Evolutionary conservation across 1,140 invertebrate species (phyloP).

Genomic region (Leguminivora glycinivorella): DNA sequence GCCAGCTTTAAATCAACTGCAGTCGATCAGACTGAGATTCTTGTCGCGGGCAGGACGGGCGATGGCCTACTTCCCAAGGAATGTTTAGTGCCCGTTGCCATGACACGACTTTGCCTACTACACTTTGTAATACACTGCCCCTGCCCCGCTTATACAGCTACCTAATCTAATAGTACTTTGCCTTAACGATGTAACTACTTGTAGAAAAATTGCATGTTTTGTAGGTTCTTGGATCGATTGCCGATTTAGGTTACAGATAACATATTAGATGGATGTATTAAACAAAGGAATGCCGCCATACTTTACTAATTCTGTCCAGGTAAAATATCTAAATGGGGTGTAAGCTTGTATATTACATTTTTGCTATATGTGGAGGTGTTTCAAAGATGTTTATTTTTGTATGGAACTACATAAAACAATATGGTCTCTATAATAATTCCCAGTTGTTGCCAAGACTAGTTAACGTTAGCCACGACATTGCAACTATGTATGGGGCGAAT

Average conservation of each 20-base stretch:
- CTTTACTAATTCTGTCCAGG: no score
- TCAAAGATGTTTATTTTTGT: no score
- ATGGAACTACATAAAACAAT: no score
- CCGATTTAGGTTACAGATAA: not conserved
- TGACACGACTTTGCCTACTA: conserved; percentile 32
- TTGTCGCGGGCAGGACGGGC: conserved; percentile 7
- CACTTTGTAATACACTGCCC: not conserved
- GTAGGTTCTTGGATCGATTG: not conserved
- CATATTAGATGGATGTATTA: no score
- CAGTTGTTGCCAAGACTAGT: no score
- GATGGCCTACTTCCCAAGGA: conserved; percentile 42
- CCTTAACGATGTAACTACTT: not conserved
- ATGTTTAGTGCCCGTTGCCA: conserved; percentile 48
- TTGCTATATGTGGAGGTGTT: no score
- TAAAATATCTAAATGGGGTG: no score
- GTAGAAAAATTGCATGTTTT: not conserved
- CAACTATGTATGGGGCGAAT: no score
- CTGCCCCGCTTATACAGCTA: not conserved
- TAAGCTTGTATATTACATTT: no score
- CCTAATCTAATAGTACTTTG: conserved; percentile 18
- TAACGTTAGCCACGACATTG: no score
- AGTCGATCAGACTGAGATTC: conserved; percentile 12
- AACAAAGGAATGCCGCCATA: no score
- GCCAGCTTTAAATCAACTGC: conserved; percentile 15
- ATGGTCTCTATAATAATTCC: no score